Base-by-base conservation (phyloP, 2,888 invertebrate genomes). In the Himalopsyche japonica region DNA sequence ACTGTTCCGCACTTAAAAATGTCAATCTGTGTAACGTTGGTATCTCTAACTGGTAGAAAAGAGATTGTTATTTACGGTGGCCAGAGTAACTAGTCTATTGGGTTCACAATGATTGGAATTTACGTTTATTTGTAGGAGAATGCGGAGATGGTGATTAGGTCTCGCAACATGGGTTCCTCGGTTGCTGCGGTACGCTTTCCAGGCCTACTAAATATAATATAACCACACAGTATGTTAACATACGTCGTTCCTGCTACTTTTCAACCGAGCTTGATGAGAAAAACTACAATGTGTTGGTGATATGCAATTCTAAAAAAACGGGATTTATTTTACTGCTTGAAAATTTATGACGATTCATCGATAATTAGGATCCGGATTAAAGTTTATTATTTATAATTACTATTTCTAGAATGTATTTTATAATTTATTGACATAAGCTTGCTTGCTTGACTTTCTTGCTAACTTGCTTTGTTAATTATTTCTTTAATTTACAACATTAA, bases 51-150 rank as follows among this genome's bases (percentile, higher is more conserved):
- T 76, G n/a, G 18, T 30, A 34, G 18, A 76, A 76, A 76, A 76
- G 76, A 76, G 32, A 76, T 76, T 27, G 76, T 76, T 76, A 34
- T 76, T 76, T 76, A 76, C 32, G 82, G 49, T 7, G 70, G 6
- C 30, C 24, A 10, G 32, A 64, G 47, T 43, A 27, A 32, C 18
- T 20, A 34, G 70, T 18, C 32, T 32, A 12, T 15, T 70, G 81
- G 81, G 76, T 24, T 76, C 76, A 76, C 76, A 82, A 76, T 83
- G 80, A 83, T 83, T 83, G 83, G 83, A 80, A 83, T 83, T 83
- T 83, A 83, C 83, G 70, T 79, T 48, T 79, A 43, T 82, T 82
- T 82, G 83, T 47, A 47, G 79, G 79, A 80, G 80, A 70, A 82
- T 83, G 83, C 20, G 30, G 83, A 80, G 83, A 70, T 80, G 47